Base-by-base conservation (phyloP, 2,888 invertebrate genomes). In the Beris chalybata region DNA sequence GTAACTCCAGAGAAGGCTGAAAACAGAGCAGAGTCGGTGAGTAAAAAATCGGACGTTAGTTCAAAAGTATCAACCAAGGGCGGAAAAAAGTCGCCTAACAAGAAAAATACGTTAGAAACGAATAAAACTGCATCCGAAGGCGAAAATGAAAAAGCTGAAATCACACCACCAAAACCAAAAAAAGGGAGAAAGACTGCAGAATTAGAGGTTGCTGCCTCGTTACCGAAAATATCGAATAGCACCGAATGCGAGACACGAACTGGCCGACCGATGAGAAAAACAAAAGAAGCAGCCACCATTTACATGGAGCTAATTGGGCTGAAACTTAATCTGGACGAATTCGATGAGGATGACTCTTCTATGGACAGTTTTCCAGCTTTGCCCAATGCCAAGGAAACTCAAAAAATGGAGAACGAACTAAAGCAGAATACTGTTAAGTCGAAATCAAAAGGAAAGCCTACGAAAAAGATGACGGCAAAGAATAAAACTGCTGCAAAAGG, bases 251-350 rank as follows among this genome's bases (percentile, higher is more conserved):
- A 71, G 68, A 66, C 69, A 43, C 55, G 70, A 66, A 67, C 57
- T 38, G 57, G 69, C 22, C 73, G 89, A 48, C 89, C 88, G 0
- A 83, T 86, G 9, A 82, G 90, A 44, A 90, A 89, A 77, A 89
- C 89, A 0, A 91, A 90, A 77, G 89, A 89, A 78, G 89, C 89
- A 30, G 90, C 90, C 2, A 85, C 89, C 6, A 85, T 89, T 64
- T 89, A 89, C 71, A 87, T 90, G 87, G 89, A 89, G 74, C 85
- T 90, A 70, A 82, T 90, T 56, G 88, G 88, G 4, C 86, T 88
- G 71, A 89, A 89, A 75, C 79, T 90, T 59, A 85, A 86, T 22
- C 83, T 85, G 71, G 86, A 86, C 31, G 86, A 85, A 58, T 84
- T 85, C 67, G 85, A 86, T 70, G 87, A 86, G 38, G 88, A 87